Evolutionary conservation across 2,113 vertebrate species (phyloP), one percentile per base, ranked within the genome.

Genomic region (Phoenicopterus ruber): DNA sequence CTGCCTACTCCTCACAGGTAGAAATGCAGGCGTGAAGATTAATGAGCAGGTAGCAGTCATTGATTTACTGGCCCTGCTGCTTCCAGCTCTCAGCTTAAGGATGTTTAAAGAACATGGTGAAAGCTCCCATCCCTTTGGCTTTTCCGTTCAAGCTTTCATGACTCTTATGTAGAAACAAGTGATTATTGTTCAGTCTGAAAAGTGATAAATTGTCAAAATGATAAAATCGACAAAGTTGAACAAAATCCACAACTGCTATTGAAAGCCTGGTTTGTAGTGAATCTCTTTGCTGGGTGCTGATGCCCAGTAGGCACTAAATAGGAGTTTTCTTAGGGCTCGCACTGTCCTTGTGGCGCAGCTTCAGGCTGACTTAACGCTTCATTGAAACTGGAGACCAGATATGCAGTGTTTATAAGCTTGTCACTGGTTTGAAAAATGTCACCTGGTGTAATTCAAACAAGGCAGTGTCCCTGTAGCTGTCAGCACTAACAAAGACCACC

Each of bases 311-410:
- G 49, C 25, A 5, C 44, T 6, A 13, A 15, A 3, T 3, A 28
- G 42, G 15, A 29, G 38, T 44, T 54, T 36, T 17, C n/a, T 54
- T 57, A 17, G 52, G 44, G 66, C 40, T 82, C 44, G 1, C 0
- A 0, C 31, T 81, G 36, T 58, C 59, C 86, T 58, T 54, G 42
- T 13, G 54, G 61, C 50, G 42, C 69, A 88, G 55, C 59, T 62
- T 0, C 1, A 61, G 72, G 38, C 54, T 71, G 65, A 40, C 5
- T 10, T 21, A 61, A 57, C 0, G 0, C 58, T 81, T 17, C 38
- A 7, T 17, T 38, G 73, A 52, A 67, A 26, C 44, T 29, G 24
- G 29, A 62, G 52, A 67, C 29, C 14, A 76, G 40, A n/a, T 47
- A 3, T 3, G 10, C 40, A 7, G 25, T 9, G 32, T 84, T 81